Base-by-base conservation (phyloP, 2,888 invertebrate genomes). In the Dilophus febrilis region DNA sequence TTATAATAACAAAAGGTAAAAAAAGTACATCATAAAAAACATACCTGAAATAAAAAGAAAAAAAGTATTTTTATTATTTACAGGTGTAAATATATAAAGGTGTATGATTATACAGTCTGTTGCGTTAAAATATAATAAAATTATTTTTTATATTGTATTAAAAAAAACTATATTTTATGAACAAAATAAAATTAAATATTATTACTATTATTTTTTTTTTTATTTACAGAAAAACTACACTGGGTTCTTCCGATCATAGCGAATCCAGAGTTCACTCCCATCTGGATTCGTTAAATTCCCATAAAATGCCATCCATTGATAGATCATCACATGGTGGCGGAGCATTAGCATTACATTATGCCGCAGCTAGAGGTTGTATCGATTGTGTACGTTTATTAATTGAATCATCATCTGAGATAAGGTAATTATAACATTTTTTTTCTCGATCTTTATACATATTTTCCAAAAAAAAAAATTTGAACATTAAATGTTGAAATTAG, bases 281-380 rank as follows among this genome's bases (percentile, higher is more conserved):
- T 52, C 44, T 56, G 43, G 48, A 56, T 46, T 49, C 53, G 44
- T 52, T 52, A 42, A 58, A 57, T 53, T 55, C 56, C 50, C 58
- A 55, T 45, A 58, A 53, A 44, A 53, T 59, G 55, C 58, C 61
- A 22, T 57, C 56, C 36, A 52, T 54, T 44, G 61, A 62, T 53
- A 56, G 62, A 44, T 59, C 61, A 49, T 58, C 60, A 46, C 61
- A 59, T 58, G 80, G 81, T 48, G 84, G 4, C 17, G 80, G 81
- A 48, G 84, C 83, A 44, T 67, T 87, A 49, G 84, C 87, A 47
- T 69, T 88, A 44, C 87, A 88, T 62, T 87, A 87, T 63, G 87
- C 87, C 12, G 82, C 85, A 26, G 84, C 85, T 42, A 69, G 85
- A 48, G 87, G 87, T 46, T 85, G 85, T 58, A 67, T 86, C 49